Base-by-base conservation (phyloP, 1,140 invertebrate genomes). In the Drosophila orena region DNA sequence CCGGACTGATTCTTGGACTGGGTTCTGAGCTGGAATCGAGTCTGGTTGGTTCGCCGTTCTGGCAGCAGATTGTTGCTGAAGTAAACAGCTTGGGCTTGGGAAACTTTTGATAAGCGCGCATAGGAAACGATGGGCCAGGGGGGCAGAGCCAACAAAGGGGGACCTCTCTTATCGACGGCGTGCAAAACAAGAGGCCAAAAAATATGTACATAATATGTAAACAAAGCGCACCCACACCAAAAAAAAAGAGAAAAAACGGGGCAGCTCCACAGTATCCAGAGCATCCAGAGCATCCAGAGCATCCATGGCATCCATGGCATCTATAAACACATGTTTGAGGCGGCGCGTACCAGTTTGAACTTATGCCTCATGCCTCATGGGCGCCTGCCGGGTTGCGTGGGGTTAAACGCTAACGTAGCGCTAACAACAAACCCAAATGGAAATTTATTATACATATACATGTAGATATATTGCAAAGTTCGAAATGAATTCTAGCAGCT, bases 111-210 rank as follows among this genome's bases (percentile, higher is more conserved):
- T 86, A 86, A 86, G 81, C 73, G 66, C 54, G 46, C 30, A 30
- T 30, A 30, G 30, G 37, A 44, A 37, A 60, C 24, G 47, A 30
- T 38, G 35, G 22, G 12, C 12, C 20, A 15, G 27, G 7, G 34
- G 12, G 15, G 17, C 7, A 11, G n/a, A 17, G 42, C n/a, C 10
- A 7, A 12, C 0, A 15, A 5, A 34, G 11, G 34, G 14, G 12
- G 37, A 55, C 30, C 0, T 4, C 35, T 30, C 83, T 86, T 86
- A 86, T 86, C 83, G 79, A 77, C 75, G 42, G 52, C 75, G 71
- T 81, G 83, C 83, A 86, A 86, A 86, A 86, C 83, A 86, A 88
- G 83, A 86, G 83, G 83, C 83, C 83, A 86, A 86, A 86, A 81
- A 81, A 79, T 81, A 88, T 88, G 65, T 81, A 85, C 77, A 86